phyloP scores from a whole-genome alignment of 2,888 invertebrate genomes.

The Polyploca ridens region DNA sequence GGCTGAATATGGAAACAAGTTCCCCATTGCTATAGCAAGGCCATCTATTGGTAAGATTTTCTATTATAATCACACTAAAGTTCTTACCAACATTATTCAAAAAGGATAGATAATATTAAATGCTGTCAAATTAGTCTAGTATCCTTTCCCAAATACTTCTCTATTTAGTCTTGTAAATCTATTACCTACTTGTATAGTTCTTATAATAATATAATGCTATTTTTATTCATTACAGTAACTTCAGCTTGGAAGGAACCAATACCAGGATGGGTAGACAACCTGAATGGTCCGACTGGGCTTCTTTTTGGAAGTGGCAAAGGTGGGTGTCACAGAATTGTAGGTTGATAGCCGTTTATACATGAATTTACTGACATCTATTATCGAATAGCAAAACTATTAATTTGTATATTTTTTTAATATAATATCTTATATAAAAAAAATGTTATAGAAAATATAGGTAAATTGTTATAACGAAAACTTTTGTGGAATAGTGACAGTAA shows the following conservation, averaged over 20 bases:
- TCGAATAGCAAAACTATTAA: constrained; percentile 2
- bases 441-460: too few relatives aligned
- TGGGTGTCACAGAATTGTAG: constrained; percentile 17
- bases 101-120: too few relatives aligned
- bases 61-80: too few relatives aligned
- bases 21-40: constrained; percentile 93
- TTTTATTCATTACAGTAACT: constrained; percentile 84
- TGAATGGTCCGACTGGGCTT: constrained; percentile 95
- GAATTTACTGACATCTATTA: not conserved
- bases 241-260: constrained; percentile 91
- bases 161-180: too few relatives aligned
- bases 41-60: constrained; percentile 93
- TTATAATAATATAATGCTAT: too few relatives aligned
- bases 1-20: constrained; percentile 86
- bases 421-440: too few relatives aligned
- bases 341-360: too few relatives aligned
- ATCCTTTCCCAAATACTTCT: too few relatives aligned
- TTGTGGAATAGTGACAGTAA: not conserved
- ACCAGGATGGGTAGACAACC: constrained; percentile 95
- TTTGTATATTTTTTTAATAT: not conserved
- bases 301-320: constrained; percentile 93
- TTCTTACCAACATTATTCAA: too few relatives aligned
- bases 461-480: not conserved
- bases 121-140: too few relatives aligned
- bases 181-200: too few relatives aligned